Conservation (phyloP, 2,888 invertebrate species). For the Trachelus tabidus region DNA sequence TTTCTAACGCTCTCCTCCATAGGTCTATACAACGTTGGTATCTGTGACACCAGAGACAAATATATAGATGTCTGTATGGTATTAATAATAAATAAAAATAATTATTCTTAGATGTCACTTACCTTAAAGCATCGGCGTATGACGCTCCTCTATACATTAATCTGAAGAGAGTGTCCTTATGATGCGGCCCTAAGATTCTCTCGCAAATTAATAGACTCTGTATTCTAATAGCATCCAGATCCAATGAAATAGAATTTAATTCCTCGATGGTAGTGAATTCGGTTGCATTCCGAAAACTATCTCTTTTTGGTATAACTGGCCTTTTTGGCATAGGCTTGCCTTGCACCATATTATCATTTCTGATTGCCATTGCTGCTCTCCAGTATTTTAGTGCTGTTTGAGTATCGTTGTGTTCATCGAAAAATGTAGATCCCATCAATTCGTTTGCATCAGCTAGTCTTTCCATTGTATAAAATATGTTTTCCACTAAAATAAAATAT, state of each 20-base stretch:
- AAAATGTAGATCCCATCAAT: constrained; percentile 86
- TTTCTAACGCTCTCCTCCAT: constrained; percentile 85
- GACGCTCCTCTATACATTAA: constrained; percentile 80
- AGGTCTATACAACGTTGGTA: constrained; percentile 88
- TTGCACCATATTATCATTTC: constrained; percentile 57
- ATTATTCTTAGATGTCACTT: neutral
- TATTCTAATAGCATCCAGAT: constrained; percentile 87
- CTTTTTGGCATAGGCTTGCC: constrained; percentile 67
- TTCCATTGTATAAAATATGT: constrained; percentile 73
- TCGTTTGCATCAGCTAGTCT: constrained; percentile 88
- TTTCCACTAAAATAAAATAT: constrained; percentile 45
- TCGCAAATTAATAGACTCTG: constrained; percentile 90
- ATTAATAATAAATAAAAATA: neutral
- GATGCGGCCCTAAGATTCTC: constrained; percentile 85
- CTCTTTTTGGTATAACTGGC: constrained; percentile 69
- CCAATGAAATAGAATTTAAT: constrained; percentile 78
- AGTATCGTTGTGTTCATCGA: constrained; percentile 88
- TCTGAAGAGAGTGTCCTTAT: constrained; percentile 88
- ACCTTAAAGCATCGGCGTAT: constrained; percentile 77
- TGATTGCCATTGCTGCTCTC: constrained; percentile 80
- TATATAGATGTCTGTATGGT: neutral
- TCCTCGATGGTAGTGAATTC: constrained; percentile 83
- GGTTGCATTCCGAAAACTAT: constrained; percentile 74
- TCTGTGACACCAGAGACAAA: constrained; percentile 36
- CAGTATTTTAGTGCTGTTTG: constrained; percentile 79